A percentile compares a stretch with the other conserved stretches of the same genome.
phyloP scores from a whole-genome alignment of 2,888 invertebrate species.

The Siphonodentalium dalli region DNA sequence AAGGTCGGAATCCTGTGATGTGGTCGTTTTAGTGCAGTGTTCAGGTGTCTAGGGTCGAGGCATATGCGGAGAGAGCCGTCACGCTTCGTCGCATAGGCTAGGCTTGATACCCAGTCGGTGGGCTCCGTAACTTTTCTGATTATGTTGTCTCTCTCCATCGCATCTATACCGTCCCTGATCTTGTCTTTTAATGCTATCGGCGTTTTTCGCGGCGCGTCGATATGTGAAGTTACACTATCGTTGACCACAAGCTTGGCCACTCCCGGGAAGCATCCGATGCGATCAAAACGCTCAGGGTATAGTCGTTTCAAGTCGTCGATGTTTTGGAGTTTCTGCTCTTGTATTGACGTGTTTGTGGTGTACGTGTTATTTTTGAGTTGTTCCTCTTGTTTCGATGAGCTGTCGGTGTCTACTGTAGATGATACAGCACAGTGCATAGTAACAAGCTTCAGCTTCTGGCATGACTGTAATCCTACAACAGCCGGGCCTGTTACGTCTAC shows the following conservation, averaged over 20 bases:
- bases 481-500: slow-evolving; percentile 19
- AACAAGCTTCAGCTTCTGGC: slow-evolving; percentile 6
- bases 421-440: too few species aligned
- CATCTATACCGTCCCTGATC: slow-evolving; percentile 8
- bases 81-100: slow-evolving; percentile 17
- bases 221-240: slow-evolving; percentile 1
- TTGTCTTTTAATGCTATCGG: slow-evolving; percentile 13
- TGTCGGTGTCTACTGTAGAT: too few species aligned
- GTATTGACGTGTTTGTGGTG: neutral
- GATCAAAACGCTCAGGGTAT: slow-evolving; percentile 16
- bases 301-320: slow-evolving; percentile 1
- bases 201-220: slow-evolving; percentile 6
- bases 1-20: slow-evolving; percentile 8
- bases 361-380: too few species aligned
- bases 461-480: slow-evolving; percentile 18
- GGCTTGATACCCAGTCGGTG: slow-evolving; percentile 20
- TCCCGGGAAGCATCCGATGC: slow-evolving; percentile 3
- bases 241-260: slow-evolving; percentile 4
- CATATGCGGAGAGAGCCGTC: slow-evolving; percentile 12
- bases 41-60: slow-evolving; percentile 9
- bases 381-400: too few species aligned
- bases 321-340: neutral
- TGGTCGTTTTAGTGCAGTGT: slow-evolving; percentile 3
- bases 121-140: slow-evolving; percentile 20
- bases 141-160: slow-evolving; percentile 10